Conservation (phyloP, 2,797 vertebrate species). For the Podargus strigoides region DNA sequence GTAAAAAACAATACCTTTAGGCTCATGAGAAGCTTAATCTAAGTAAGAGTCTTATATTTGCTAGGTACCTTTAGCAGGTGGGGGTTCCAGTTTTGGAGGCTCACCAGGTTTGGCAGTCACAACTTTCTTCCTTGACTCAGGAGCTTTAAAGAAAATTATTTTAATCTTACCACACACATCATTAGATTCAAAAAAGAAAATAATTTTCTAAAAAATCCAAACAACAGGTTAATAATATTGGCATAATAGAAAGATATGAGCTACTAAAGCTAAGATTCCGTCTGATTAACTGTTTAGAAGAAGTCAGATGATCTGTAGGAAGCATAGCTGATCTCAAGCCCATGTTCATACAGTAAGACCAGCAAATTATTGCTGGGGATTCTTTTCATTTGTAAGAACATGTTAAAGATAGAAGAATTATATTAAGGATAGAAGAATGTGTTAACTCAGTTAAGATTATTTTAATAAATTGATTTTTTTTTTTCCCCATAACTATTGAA, state of each 20-base stretch:
- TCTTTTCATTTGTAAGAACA: constrained; percentile 1
- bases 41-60: constrained; percentile 1
- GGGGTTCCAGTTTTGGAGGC: constrained; percentile 72
- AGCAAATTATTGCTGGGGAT: background rate
- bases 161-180: constrained; percentile 51
- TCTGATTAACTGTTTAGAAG: background rate
- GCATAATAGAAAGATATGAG: background rate
- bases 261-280: background rate
- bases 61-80: constrained; percentile 81
- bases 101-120: constrained; percentile 68
- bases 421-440: background rate
- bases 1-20: background rate
- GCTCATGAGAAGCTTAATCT: background rate
- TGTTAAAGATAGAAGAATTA: background rate
- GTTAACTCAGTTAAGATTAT: constrained; percentile 5
- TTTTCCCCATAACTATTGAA: background rate
- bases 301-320: background rate
- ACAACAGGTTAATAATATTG: background rate
- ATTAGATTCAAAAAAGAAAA: background rate
- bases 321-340: background rate
- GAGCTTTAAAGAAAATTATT: constrained; percentile 78
- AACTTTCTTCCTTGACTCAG: constrained; percentile 71
- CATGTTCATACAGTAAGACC: background rate
- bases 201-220: background rate
- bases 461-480: background rate